Conservation (phyloP, 2,113 vertebrate genomes). For the Xerus inauris region DNA sequence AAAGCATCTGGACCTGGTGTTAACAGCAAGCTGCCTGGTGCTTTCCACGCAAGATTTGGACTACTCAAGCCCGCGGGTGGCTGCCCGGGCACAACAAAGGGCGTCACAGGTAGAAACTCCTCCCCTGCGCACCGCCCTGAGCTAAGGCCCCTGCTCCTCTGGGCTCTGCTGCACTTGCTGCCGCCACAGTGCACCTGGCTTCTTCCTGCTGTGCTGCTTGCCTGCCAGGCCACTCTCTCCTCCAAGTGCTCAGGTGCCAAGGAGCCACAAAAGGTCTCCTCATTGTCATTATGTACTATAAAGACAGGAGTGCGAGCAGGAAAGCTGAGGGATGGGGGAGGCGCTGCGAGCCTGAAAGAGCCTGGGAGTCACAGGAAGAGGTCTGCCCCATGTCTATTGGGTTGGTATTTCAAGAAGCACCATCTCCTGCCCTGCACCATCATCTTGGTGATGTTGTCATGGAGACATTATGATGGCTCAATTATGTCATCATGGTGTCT, state of each 20-base stretch:
- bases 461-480: neutral
- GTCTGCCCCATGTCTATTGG: neutral
- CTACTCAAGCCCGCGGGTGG: rapidly evolving
- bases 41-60: neutral
- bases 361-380: rapidly evolving
- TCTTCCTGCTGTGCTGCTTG: neutral
- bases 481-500: too few species aligned
- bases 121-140: rapidly evolving
- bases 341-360: neutral
- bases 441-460: neutral
- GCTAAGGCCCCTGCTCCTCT: neutral
- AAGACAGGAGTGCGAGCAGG: neutral
- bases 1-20: rapidly evolving
- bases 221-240: neutral
- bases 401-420: neutral
- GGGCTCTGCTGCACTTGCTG: rapidly evolving
- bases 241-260: too few species aligned
- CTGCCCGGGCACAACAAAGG: neutral
- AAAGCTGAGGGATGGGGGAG: neutral
- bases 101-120: neutral
- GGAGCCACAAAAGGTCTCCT: neutral
- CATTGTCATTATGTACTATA: neutral
- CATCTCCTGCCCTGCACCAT: neutral
- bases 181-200: neutral
- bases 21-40: too few species aligned